Conservation (phyloP, 2,113 vertebrate genomes). For the Silurus meridionalis region DNA sequence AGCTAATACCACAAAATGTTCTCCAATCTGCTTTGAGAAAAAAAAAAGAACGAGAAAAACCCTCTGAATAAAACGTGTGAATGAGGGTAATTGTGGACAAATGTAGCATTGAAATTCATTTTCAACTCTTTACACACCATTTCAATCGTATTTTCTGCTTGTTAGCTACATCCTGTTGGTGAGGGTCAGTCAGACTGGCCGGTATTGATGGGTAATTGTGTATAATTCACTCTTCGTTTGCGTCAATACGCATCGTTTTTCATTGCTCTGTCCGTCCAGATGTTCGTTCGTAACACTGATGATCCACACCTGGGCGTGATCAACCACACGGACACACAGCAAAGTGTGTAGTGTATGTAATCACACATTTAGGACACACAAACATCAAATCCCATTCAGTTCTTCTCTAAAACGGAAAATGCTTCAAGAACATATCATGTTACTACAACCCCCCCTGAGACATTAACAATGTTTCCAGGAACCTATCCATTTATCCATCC, state of each 20-base stretch:
- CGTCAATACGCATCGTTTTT: conserved; percentile 85
- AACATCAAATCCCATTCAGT: conserved; percentile 45
- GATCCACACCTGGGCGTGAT: conserved; percentile 26
- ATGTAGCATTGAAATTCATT: conserved; percentile 99
- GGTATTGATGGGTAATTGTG: conserved; percentile 98
- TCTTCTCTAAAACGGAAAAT: conserved; percentile 12
- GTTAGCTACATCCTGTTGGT: conserved; percentile 99
- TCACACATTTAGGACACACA: conserved; percentile 21
- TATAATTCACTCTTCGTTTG: conserved; percentile 95
- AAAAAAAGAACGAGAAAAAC: conserved; percentile 76
- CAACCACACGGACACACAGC: conserved; percentile 32
- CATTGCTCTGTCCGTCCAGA: conserved; percentile 81
- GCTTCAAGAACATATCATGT: too few species aligned
- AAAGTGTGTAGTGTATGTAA: conserved; percentile 21
- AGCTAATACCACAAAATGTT: conserved; percentile 92
- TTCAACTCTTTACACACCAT: conserved; percentile 99
- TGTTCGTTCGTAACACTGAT: conserved; percentile 74
- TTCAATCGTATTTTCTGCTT: conserved; percentile 99
- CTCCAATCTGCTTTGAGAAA: conserved; percentile 99
- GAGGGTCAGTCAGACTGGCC: conserved; percentile 95
- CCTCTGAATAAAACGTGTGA: conserved; percentile 97
- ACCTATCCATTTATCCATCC: too few species aligned
- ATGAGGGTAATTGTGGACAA: conserved; percentile 99
- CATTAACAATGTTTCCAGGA: too few species aligned
- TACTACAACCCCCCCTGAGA: too few species aligned